Base-by-base conservation (phyloP, 2,888 invertebrate genomes). In the Spodoptera exigua region DNA sequence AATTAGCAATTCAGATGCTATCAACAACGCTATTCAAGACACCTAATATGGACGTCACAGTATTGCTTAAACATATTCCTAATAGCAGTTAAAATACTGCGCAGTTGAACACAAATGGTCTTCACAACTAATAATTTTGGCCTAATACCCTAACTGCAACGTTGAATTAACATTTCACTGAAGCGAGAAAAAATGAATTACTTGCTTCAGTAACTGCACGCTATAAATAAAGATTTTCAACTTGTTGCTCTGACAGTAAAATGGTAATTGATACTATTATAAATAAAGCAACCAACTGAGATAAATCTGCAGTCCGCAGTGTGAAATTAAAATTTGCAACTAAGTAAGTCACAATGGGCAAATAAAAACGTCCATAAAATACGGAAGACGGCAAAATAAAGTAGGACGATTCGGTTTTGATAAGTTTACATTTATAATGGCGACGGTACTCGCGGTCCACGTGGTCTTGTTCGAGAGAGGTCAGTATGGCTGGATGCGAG, bases 401-500 rank as follows among this genome's bases (percentile, higher is more conserved):
- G 44, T 21, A 9, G 13, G 40, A 37, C 13, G 39, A 32, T 41
- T 18, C n/a, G 1, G 1, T 34, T 37, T 27, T 27, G 7, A 37
- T 37, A 41, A 16, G 11, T 56, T 4, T 18, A 55, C 16, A 21
- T 17, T 45, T 21, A 54, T 46, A 55, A 41, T 48, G 12, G 48
- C 32, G 41, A 21, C 44, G 48, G 53, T 43, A 53, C 45, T 32
- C 55, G 47, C 49, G 40, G 39, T 43, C 34, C 64, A 55, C 43
- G 51, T 54, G 54, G 34, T 59, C 35, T 36, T 52, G 51, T 59
- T 61, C 61, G 43, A 59, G 72, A 59, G 66, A 76, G 60, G 70
- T 73, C 61, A 78, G 62, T 67, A 49, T 70, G 55, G 61, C 57
- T 61, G 52, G 59, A 65, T 48, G 61, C 34, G 70, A 68, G 76